Evolutionary conservation across 2,797 vertebrate genomes (phyloP).

Genomic region (Australoheros facetus): DNA sequence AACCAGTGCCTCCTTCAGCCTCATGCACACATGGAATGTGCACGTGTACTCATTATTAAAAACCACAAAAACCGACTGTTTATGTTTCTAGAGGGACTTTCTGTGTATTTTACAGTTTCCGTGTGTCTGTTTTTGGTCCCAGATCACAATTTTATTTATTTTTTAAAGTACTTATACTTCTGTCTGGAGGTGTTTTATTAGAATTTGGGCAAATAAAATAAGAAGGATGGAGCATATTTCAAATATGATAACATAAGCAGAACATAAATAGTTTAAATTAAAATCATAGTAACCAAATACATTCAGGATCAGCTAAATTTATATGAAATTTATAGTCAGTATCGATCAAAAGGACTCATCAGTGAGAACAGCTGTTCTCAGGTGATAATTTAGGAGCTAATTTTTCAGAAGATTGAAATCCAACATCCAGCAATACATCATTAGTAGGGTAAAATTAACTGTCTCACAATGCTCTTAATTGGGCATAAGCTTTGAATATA

Average conservation of each 20-base stretch:
- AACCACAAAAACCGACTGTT: slow-evolving; percentile 16
- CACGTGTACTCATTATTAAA: neutral
- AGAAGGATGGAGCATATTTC: neutral
- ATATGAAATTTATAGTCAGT: neutral
- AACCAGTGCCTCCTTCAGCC: slow-evolving; percentile 2
- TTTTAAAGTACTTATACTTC: neutral
- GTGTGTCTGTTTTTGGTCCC: neutral
- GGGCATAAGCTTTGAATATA: neutral
- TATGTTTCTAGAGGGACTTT: slow-evolving; percentile 23
- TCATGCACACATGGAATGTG: neutral
- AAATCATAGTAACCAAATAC: neutral
- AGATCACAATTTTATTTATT: neutral
- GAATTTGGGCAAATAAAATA: neutral
- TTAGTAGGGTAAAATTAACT: neutral
- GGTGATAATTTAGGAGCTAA: neutral
- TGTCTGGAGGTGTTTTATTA: slow-evolving; percentile 13
- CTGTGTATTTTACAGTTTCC: neutral
- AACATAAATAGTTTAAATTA: neutral
- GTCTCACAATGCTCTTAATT: neutral
- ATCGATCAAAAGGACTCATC: neutral
- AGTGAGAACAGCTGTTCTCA: neutral
- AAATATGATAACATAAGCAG: no score
- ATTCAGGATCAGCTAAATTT: neutral
- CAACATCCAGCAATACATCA: neutral
- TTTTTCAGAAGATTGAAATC: neutral